Evolutionary conservation across 2,797 vertebrate genomes (phyloP), one percentile per base, ranked within the genome.

Genomic region (Oreochromis grahami): DNA sequence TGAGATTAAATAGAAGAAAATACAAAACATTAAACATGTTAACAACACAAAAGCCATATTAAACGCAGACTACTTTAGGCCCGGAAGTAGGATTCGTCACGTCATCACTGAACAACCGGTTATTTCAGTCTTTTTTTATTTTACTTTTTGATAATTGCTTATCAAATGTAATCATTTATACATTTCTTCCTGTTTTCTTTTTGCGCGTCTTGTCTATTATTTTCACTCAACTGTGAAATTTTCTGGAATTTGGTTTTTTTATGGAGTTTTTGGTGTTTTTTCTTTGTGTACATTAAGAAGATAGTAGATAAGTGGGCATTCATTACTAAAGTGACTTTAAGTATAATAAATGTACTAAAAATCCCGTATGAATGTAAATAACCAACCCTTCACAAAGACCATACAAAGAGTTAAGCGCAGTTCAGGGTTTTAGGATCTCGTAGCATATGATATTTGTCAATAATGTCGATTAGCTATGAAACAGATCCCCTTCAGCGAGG

Each of bases 381-480:
- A 50, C 26, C 17, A 32, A 50, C 26, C 26, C 43, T 32, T 50
- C 43, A 74, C 43, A 50, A 19, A 74, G 43, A 50, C 11, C 77
- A 38, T 50, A 15, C 82, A 84, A 92, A 90, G 87, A 85, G 91
- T 91, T 92, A 93, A 93, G 79, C 6, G 17, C 83, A 82, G 78
- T 85, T 70, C 56, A 1, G 51, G 15, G 50, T 76, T 86, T 80
- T 72, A 82, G 84, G 82, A 89, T 91, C 88, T 91, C 60, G 2
- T 52, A 93, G 81, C 93, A 90, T 91, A 92, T 94, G 93, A 95
- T 93, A 87, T 92, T 91, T 92, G 94, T 95, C 95, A 93, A 95
- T 96, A 96, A 60, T 87, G 93, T 94, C 86, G 93, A 95, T 92
- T 90, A 79, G 91, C 94, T 95, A 91, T 94, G 95, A 96, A 95